Percentiles rank a stretch among this genome's conserved stretches.
Evolutionary conservation across 2,888 invertebrate species (phyloP).

Genomic region (Pseudanteris insignis): DNA sequence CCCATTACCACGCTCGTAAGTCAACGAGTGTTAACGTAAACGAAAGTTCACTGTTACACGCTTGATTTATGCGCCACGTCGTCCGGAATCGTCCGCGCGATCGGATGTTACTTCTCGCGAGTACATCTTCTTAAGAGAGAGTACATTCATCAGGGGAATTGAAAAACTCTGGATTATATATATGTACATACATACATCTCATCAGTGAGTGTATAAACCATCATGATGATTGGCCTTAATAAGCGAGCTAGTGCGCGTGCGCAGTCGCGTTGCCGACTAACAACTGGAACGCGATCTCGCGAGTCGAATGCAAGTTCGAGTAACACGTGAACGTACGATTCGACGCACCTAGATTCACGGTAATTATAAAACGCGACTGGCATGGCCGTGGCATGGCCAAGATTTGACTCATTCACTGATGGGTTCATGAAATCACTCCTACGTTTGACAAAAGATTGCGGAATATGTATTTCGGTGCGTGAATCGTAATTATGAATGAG

Average conservation of each 20-base stretch:
- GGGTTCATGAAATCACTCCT: constrained; percentile 9
- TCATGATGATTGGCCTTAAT: constrained; percentile 33
- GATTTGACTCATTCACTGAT: constrained; percentile 10
- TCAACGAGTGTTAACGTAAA: constrained; percentile 15
- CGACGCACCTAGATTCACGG: constrained; percentile 30
- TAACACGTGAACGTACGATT: constrained; percentile 19
- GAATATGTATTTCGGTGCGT: constrained; percentile 1
- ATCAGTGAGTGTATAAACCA: constrained; percentile 20
- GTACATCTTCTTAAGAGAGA: constrained; percentile 28
- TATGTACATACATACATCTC: no score
- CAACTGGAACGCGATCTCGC: constrained; percentile 19
- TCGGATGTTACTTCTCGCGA: constrained; percentile 20
- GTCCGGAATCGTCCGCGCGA: constrained; percentile 9
- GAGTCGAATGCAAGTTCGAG: no score
- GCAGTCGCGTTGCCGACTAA: constrained; percentile 22
- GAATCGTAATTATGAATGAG: constrained; percentile 7
- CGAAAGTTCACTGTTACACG: constrained; percentile 21
- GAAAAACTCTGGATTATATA: constrained; percentile 27
- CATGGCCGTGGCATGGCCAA: constrained; percentile 9
- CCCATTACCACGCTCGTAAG: constrained; percentile 16
- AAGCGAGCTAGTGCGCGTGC: constrained; percentile 28
- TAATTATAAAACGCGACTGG: constrained; percentile 16
- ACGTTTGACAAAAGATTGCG: constrained; percentile 1
- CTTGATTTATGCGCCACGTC: constrained; percentile 23
- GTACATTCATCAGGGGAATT: constrained; percentile 37